These are phyloP conservation scores for Flabesymbios commensalis DNA, from an alignment of 2,888 invertebrate genomes.

Conservation along the genomic window DNA sequence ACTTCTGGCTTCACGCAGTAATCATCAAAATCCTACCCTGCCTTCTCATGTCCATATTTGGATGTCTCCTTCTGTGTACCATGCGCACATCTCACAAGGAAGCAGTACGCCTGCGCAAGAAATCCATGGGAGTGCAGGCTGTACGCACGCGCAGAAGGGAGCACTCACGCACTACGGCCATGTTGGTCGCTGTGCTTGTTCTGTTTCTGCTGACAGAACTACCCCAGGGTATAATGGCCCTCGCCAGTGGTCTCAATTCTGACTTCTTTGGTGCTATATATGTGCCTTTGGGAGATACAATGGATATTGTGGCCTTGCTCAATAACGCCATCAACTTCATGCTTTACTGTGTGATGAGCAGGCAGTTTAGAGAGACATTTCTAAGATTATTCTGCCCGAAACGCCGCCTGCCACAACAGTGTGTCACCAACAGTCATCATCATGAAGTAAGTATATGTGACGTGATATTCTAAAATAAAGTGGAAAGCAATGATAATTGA, in stretches of 20 bases:
- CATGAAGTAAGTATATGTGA: too few relatives aligned
- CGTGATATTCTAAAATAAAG: too few relatives aligned
- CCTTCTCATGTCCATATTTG: conserved; percentile 75
- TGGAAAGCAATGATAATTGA: too few relatives aligned
- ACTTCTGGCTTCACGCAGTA: conserved; percentile 12
- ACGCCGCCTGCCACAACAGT: neutral
- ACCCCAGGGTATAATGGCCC: conserved; percentile 75
- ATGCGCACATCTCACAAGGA: conserved; percentile 18
- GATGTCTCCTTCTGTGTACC: conserved; percentile 53
- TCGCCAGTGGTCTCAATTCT: conserved; percentile 63
- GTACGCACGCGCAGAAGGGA: conserved; percentile 34
- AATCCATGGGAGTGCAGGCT: neutral
- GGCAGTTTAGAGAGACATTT: conserved; percentile 76
- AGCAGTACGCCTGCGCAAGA: neutral
- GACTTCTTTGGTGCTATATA: conserved; percentile 65
- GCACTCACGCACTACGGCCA: conserved; percentile 77
- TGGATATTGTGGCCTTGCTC: conserved; percentile 87
- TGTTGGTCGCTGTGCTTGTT: conserved; percentile 83
- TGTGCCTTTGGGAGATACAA: conserved; percentile 70
- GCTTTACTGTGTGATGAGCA: conserved; percentile 90
- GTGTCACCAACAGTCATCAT: too few relatives aligned
- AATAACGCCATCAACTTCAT: conserved; percentile 93
- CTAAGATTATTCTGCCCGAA: conserved; percentile 20
- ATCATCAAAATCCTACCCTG: conserved; percentile 89
- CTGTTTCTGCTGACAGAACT: conserved; percentile 87